Evolutionary conservation across 1,140 invertebrate species (phyloP), one percentile per base, ranked within the genome.

Genomic region (Dryas iulia): DNA sequence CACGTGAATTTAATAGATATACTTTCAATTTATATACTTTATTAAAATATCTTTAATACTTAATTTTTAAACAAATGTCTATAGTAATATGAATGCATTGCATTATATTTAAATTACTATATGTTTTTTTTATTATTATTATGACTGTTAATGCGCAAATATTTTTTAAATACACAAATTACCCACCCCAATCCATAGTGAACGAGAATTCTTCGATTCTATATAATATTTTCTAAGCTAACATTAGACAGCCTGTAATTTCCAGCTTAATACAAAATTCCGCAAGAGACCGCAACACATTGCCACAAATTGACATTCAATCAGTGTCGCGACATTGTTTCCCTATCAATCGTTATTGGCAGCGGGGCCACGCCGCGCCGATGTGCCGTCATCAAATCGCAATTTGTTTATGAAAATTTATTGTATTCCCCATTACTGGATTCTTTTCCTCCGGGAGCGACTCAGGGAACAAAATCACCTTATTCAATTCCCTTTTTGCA

Each of bases 361-460:
- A 88, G 81, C 86, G 78, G 73, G 77, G 77, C 75, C 86, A 84
- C 89, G 74, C 79, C 74, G 71, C 82, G 76, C 80, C 83, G 84
- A 90, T 91, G 85, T 82, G 78, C 84, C 86, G 81, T 86, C 87
- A 91, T 91, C 89, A 91, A 91, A 91, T 81, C 80, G 86, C 89
- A 89, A 91, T 91, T 91, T 91, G 89, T 91, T 91, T 91, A 91
- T 91, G 89, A 91, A 91, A 91, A 91, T 91, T 91, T 91, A 91
- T 91, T 90, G 89, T 90, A 91, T 91, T 91, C 82, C 85, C 89
- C 87, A 90, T 91, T 90, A 91, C 88, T 83, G 82, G 81, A 87
- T 91, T 91, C 85, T 89, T 90, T 88, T 90, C 87, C 87, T 86
- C 71, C 83, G 87, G 85, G 87, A 90, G 87, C 87, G 86, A 84